phyloP scores from a whole-genome alignment of 2,888 invertebrate species.

The Eueremaeus valkanovi region DNA sequence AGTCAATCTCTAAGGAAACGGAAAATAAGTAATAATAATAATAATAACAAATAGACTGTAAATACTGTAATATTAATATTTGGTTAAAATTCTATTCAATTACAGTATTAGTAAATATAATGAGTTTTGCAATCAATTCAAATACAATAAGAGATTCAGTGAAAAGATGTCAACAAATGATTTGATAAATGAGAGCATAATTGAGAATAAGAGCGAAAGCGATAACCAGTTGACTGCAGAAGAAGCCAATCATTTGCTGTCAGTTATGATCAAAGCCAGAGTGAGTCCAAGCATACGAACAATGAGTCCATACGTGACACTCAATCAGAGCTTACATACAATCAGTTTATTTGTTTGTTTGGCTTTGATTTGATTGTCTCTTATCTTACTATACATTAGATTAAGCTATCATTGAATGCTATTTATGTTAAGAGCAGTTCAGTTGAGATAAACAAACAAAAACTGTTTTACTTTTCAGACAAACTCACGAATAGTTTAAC shows the following conservation, averaged over 20 bases:
- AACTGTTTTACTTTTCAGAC: not conserved
- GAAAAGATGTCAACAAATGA: not conserved
- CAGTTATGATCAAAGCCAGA: slow-evolving; percentile 45
- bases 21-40: not conserved
- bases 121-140: too few species aligned
- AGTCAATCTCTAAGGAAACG: not conserved
- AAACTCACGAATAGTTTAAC: not conserved
- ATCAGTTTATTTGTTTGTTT: too few species aligned
- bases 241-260: slow-evolving; percentile 44
- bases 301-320: too few species aligned
- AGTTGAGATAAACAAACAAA: too few species aligned
- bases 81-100: not conserved
- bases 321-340: not conserved
- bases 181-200: not conserved
- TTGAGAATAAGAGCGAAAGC: not conserved
- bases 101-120: too few species aligned
- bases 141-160: too few species aligned
- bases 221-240: slow-evolving; percentile 48
- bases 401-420: too few species aligned
- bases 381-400: too few species aligned
- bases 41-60: not conserved
- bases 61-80: not conserved
- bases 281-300: too few species aligned
- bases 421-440: too few species aligned
- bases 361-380: too few species aligned